These are phyloP conservation scores for Moxostoma hubbsi DNA, from an alignment of 2,797 vertebrate genomes.

Conservation along the genomic window DNA sequence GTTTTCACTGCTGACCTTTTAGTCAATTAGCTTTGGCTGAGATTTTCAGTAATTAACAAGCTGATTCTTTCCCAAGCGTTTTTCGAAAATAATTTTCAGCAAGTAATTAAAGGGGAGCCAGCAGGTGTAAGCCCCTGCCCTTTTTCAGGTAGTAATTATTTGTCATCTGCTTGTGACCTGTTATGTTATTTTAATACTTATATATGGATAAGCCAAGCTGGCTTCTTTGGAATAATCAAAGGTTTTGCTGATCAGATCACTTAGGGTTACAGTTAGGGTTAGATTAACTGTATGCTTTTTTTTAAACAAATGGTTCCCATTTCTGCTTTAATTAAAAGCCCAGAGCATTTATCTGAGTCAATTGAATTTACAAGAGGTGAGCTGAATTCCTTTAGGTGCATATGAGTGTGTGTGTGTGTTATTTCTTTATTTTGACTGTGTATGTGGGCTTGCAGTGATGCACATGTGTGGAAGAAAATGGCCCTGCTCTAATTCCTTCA, in stretches of 20 bases:
- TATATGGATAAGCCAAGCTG: constrained; percentile 17
- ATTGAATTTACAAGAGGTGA: constrained; percentile 53
- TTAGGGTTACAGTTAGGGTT: constrained; percentile 23
- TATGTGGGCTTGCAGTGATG: background rate
- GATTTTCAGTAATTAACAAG: constrained; percentile 50
- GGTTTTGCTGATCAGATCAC: background rate
- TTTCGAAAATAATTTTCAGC: constrained; percentile 8
- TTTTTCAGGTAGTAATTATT: constrained; percentile 44
- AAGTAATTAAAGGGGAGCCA: constrained; percentile 35
- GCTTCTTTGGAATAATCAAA: constrained; percentile 12
- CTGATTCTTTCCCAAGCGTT: constrained; percentile 35
- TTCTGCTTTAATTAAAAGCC: constrained; percentile 59
- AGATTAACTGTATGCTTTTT: background rate
- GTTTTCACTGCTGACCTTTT: constrained; percentile 35
- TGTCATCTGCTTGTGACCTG: constrained; percentile 36
- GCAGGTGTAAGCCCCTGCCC: constrained; percentile 25
- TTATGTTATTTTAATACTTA: constrained; percentile 26
- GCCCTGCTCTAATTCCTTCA: constrained; percentile 21
- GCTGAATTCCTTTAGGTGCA: constrained; percentile 28
- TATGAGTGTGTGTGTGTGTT: background rate
- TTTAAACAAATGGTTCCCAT: constrained; percentile 43
- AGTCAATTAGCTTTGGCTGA: constrained; percentile 48
- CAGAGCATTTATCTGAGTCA: constrained; percentile 55
- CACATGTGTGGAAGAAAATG: constrained; percentile 2
- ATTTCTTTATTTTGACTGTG: constrained; percentile 9